These are phyloP conservation scores for Amphipyra berbera DNA, from an alignment of 2,888 invertebrate genomes.

Conservation along the genomic window DNA sequence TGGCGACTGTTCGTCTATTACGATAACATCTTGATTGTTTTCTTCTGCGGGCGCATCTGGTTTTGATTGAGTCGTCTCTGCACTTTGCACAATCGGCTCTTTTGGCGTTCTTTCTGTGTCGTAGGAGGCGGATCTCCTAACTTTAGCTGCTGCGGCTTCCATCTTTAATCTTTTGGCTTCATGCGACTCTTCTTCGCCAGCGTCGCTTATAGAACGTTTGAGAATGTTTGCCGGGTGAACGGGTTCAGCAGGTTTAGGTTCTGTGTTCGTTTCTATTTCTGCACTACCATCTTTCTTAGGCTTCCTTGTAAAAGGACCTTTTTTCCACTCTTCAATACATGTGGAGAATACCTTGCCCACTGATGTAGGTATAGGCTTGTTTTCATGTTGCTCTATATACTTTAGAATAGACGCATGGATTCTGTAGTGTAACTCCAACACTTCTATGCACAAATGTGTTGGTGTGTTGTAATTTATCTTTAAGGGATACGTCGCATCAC, in stretches of 20 bases:
- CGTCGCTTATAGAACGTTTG: slow-evolving; percentile 85
- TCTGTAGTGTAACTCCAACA: slow-evolving; percentile 95
- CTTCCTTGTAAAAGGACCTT: slow-evolving; percentile 82
- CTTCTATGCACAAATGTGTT: slow-evolving; percentile 95
- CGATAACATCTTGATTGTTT: slow-evolving; percentile 41
- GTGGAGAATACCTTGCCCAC: slow-evolving; percentile 90
- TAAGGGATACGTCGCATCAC: slow-evolving; percentile 95
- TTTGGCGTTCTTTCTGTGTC: slow-evolving; percentile 79
- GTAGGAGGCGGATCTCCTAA: slow-evolving; percentile 83
- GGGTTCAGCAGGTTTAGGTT: slow-evolving; percentile 71
- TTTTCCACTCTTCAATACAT: slow-evolving; percentile 88
- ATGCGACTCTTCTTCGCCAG: slow-evolving; percentile 82
- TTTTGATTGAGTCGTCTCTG: slow-evolving; percentile 55
- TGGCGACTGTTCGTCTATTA: slow-evolving; percentile 43
- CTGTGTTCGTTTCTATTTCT: slow-evolving; percentile 66
- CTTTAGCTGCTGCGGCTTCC: slow-evolving; percentile 84
- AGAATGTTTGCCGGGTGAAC: slow-evolving; percentile 85
- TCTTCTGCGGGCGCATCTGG: slow-evolving; percentile 38
- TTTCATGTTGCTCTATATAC: slow-evolving; percentile 94
- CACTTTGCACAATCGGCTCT: slow-evolving; percentile 56
- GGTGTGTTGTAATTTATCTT: slow-evolving; percentile 96
- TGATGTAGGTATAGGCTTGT: slow-evolving; percentile 91
- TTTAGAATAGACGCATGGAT: slow-evolving; percentile 97
- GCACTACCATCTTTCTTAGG: slow-evolving; percentile 70
- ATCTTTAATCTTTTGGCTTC: slow-evolving; percentile 81